These are phyloP conservation scores for Anguilla marmorata DNA, from an alignment of 2,797 vertebrate genomes.

Conservation along the genomic window DNA sequence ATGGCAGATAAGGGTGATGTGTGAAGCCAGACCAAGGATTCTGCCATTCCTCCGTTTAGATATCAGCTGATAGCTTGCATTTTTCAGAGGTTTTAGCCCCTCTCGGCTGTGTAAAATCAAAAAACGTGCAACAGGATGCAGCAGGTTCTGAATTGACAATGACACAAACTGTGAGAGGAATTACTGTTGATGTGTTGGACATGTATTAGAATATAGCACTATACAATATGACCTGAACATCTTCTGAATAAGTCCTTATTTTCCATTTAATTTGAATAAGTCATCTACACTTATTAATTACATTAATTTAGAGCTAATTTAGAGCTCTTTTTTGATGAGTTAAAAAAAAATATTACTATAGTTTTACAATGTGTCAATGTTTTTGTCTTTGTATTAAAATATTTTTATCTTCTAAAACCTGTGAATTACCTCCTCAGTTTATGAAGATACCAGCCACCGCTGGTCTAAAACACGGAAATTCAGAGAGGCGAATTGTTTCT, in stretches of 20 bases:
- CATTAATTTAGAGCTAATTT: background rate
- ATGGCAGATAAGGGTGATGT: constrained; percentile 43
- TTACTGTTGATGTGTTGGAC: background rate
- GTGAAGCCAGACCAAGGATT: background rate
- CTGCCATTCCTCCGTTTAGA: background rate
- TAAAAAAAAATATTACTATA: no score
- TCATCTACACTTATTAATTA: background rate
- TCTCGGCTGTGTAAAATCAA: background rate
- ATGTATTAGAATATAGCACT: background rate
- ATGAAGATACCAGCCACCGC: background rate
- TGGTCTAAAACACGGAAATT: background rate
- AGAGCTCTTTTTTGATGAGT: background rate
- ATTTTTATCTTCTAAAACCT: background rate
- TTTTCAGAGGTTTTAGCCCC: background rate
- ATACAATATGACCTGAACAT: background rate
- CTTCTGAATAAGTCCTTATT: constrained; percentile 1
- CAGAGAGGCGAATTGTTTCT: background rate
- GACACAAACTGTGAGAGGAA: background rate
- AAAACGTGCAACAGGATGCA: background rate
- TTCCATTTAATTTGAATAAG: background rate
- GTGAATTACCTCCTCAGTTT: background rate
- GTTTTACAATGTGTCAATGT: no score
- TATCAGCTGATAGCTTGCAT: background rate
- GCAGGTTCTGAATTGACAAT: background rate
- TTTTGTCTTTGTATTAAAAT: no score